Evolutionary conservation across 2,113 vertebrate species (phyloP).

Genomic region (Colaptes auratus): DNA sequence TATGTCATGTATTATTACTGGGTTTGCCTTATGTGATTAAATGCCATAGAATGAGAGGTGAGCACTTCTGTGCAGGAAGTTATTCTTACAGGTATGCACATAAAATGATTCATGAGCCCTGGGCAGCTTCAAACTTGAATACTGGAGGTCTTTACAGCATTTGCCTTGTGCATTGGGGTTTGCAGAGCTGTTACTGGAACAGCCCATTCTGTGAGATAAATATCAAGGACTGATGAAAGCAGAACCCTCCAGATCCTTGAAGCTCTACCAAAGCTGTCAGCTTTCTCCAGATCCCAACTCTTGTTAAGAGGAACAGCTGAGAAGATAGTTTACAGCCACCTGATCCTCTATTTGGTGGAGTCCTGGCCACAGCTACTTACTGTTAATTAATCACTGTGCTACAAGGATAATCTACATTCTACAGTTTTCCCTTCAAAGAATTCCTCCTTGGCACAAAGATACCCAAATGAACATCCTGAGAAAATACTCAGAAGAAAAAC

Average conservation of each 20-base stretch:
- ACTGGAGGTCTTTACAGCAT: neutral
- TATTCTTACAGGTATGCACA: neutral
- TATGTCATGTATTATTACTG: neutral
- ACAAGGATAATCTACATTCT: neutral
- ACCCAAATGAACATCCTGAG: neutral
- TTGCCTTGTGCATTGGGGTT: neutral
- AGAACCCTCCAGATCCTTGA: neutral
- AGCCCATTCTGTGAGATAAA: neutral
- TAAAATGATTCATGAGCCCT: neutral
- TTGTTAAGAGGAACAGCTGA: neutral
- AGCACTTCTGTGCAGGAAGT: neutral
- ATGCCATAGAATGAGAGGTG: neutral
- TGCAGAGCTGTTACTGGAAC: neutral
- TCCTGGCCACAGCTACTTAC: constrained; percentile 6
- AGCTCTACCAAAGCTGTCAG: neutral
- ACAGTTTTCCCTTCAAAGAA: neutral
- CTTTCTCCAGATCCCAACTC: neutral
- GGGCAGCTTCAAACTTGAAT: neutral
- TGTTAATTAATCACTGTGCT: constrained; percentile 27
- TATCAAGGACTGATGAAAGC: neutral
- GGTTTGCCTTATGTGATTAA: neutral
- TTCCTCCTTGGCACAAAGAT: neutral
- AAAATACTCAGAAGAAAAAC: neutral
- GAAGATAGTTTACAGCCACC: constrained; percentile 28
- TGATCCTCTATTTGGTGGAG: neutral